Base-by-base conservation (phyloP, 2,888 invertebrate genomes). In the Acanthacorydalis orientalis region DNA sequence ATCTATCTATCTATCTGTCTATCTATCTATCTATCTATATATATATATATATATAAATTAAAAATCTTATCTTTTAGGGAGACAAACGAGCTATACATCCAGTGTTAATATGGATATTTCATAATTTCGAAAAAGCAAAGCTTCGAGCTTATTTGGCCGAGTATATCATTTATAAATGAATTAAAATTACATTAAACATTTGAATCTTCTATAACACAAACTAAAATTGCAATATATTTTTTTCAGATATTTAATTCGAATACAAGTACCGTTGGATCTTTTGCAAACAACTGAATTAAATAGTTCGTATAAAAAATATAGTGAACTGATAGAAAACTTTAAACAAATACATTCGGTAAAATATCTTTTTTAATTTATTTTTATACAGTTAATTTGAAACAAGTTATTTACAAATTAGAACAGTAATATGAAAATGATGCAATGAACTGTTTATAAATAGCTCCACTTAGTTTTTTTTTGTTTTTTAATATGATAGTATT, bases 141-240 rank as follows among this genome's bases (percentile, higher is more conserved):
- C 86, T 87, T 57, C 72, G 90, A 46, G 86, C 87, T 0, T 92
- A 92, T 66, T 72, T 91, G 46, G 84, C 89, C n/a, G 77, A 72
- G 69, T 80, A 62, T 53, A 61, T 59, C 14, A 2, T 4, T 15
- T 15, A 39, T 39, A 9, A 39, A 39, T 8, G 3, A 39, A 14
- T 7, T 39, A n/a, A 44, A 11, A 35, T 35, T n/a, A 35, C 10
- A 11, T 35, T 12, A 37, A 9, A 12, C 10, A 37, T 37, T 37
- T 37, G 7, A 37, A 12, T 9, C 14, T 37, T 7, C 10, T 7
- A 9, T 37, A 9, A 12, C 6, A 37, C 7, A 12, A 12, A 37
- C 10, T n/a, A 9, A 37, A 12, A 14, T 9, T 37, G 12, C n/a
- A n/a, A n/a, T n/a, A n/a, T n/a, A n/a, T n/a, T 23, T 23, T 4